These are phyloP conservation scores for Dysmachus trigonus DNA, from an alignment of 2,888 invertebrate genomes.

Conservation along the genomic window DNA sequence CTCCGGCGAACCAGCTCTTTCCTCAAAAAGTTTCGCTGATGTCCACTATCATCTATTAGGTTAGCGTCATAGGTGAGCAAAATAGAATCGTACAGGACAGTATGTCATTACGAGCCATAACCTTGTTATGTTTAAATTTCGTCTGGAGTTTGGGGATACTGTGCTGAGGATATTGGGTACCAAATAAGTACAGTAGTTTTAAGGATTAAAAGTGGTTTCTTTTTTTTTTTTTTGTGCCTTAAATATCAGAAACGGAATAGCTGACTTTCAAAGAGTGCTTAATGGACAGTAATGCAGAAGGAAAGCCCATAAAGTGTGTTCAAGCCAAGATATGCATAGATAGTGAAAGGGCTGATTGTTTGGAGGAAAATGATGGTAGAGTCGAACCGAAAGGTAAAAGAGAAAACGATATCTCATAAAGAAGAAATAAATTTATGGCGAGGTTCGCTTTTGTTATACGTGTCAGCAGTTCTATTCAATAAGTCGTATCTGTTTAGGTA, in stretches of 20 bases:
- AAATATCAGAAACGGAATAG: not conserved
- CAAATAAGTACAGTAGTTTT: not conserved
- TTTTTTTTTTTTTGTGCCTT: not conserved
- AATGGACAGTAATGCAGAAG: not conserved
- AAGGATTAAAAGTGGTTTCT: not conserved
- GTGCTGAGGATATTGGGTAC: not conserved
- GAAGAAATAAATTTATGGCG: not conserved
- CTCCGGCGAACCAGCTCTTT: not conserved
- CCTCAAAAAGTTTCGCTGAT: not conserved
- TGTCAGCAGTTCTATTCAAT: not conserved
- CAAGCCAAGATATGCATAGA: not conserved
- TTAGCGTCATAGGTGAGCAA: not conserved
- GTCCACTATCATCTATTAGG: not conserved
- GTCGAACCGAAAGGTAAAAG: not conserved
- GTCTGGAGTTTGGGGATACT: not conserved
- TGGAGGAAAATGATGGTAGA: not conserved
- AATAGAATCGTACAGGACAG: not conserved
- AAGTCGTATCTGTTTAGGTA: not conserved
- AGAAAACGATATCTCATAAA: not conserved
- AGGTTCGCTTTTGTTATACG: not conserved
- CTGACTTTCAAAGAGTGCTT: not conserved
- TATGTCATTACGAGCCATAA: not conserved
- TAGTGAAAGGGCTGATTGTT: not conserved
- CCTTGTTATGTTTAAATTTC: not conserved
- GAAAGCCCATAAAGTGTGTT: not conserved